Base-by-base conservation (phyloP, 2,113 vertebrate genomes). In the Petroica traversi region DNA sequence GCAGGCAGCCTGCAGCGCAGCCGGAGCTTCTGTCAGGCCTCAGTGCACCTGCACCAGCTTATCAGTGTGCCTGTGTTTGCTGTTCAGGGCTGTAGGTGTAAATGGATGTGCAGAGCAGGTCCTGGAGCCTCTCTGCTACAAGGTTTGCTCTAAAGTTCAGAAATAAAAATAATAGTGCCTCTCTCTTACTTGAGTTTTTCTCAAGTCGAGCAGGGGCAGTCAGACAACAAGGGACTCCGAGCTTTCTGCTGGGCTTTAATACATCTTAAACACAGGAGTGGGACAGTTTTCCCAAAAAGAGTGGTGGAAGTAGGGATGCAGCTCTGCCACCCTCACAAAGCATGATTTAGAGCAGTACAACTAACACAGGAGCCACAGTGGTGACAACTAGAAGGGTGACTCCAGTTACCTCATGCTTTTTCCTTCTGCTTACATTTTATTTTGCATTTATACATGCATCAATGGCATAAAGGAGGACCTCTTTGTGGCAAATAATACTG, bases 41-140 rank as follows among this genome's bases (percentile, higher is more conserved):
- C 64, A 19, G 68, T 93, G 92, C 92, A 91, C 90, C 88, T 96
- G 89, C 76, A 77, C 76, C 72, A 38, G 92, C 92, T 95, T 78
- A 93, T 95, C 90, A 86, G 75, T 8, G 52, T 63, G 89, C 68
- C 69, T 0, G 1, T 54, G 66, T 75, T 90, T 93, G 91, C 82
- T 69, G 8, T 72, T 81, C 1, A 2, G 54, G 59, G 25, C 52
- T 88, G 75, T 28, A 68, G 72, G 75, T 88, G 82, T 80, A 68
- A 85, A 84, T 67, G 73, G 73, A 85, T 92, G 89, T 78, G 76
- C 82, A 38, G 87, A 79, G 55, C 64, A 34, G 64, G 41, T 94
- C 51, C 59, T 48, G 67, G 48, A 94, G 75, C 68, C 36, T 62
- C 14, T 40, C 54, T 49, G 36, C 49, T 68, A 20, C 38, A 41